A percentile compares a stretch with the other conserved stretches of the same genome.
phyloP scores from a whole-genome alignment of 2,113 vertebrate species.

The Hystrix cristata region DNA sequence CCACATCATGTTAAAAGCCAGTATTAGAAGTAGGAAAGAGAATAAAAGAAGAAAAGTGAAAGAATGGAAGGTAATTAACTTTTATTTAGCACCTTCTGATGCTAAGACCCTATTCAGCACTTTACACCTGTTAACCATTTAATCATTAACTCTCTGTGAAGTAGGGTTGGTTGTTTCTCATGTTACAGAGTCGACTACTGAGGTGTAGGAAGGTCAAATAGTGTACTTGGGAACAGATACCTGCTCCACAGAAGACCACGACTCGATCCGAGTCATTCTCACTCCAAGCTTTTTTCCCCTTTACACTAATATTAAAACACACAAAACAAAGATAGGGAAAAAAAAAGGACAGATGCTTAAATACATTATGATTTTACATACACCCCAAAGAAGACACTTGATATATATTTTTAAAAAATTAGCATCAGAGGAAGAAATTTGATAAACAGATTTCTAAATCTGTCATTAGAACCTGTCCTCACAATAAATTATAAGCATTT shows the following conservation, averaged over 20 bases:
- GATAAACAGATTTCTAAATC: constrained; percentile 39
- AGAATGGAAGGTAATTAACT: background rate
- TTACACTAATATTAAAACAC: background rate
- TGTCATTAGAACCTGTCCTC: background rate
- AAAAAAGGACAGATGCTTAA: background rate
- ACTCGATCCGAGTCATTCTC: background rate
- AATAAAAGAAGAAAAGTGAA: background rate
- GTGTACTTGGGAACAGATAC: background rate
- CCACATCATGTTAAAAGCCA: background rate
- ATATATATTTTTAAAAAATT: background rate
- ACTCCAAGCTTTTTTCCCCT: background rate
- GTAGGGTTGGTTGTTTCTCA: background rate
- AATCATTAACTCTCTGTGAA: background rate
- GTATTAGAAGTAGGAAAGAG: background rate
- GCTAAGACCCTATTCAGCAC: background rate
- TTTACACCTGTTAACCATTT: background rate
- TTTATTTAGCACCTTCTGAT: background rate
- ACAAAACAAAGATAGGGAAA: background rate
- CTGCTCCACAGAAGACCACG: background rate
- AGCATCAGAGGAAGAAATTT: background rate
- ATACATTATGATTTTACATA: background rate
- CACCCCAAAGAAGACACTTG: background rate
- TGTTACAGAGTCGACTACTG: background rate
- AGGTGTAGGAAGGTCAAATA: background rate
- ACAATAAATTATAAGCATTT: background rate